Percentiles rank a stretch among this genome's conserved stretches.
Evolutionary conservation across 53 echinoderm and acorn worm species (phyloP).

Genomic region (Temnopleurus reevesii): DNA sequence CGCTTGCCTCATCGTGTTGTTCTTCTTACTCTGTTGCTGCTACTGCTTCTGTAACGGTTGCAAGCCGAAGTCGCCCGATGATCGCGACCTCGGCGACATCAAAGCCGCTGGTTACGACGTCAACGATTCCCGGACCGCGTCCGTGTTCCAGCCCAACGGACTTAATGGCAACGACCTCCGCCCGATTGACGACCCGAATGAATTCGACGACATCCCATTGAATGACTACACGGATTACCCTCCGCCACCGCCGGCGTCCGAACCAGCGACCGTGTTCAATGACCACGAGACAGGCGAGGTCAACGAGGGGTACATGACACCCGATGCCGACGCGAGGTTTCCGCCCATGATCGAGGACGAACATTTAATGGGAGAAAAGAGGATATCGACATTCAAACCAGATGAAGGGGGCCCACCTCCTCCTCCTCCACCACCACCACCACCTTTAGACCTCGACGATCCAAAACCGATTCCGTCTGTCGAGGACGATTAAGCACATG

Average conservation of each 20-base stretch:
- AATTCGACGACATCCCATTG: slow-evolving; percentile 27
- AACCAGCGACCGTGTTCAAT: not conserved
- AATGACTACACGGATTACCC: slow-evolving; percentile 23
- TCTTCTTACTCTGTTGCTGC: slow-evolving; percentile 5
- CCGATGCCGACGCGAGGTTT: slow-evolving; percentile 3
- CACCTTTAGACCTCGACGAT: not conserved
- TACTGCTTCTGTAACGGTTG: slow-evolving; percentile 33
- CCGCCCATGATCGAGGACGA: slow-evolving; percentile 56
- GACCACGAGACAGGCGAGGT: slow-evolving; percentile 51
- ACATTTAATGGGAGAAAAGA: slow-evolving; percentile 50
- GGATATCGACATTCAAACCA: slow-evolving; percentile 38
- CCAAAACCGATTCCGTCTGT: slow-evolving; percentile 1
- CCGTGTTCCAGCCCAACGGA: slow-evolving; percentile 37
- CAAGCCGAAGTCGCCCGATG: not conserved
- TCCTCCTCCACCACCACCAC: slow-evolving; percentile 17
- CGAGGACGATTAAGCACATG: slow-evolving; percentile 29
- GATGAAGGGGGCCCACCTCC: not conserved
- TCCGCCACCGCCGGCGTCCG: not conserved
- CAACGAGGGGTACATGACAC: slow-evolving; percentile 47
- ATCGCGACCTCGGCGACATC: slow-evolving; percentile 7
- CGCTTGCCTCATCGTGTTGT: not conserved
- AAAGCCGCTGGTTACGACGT: slow-evolving; percentile 49
- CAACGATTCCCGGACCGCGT: slow-evolving; percentile 25
- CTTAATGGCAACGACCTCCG: not conserved
- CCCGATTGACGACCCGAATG: not conserved